Evolutionary conservation across 2,888 invertebrate species (phyloP).

Genomic region (Glyphotaelius pellucidus): DNA sequence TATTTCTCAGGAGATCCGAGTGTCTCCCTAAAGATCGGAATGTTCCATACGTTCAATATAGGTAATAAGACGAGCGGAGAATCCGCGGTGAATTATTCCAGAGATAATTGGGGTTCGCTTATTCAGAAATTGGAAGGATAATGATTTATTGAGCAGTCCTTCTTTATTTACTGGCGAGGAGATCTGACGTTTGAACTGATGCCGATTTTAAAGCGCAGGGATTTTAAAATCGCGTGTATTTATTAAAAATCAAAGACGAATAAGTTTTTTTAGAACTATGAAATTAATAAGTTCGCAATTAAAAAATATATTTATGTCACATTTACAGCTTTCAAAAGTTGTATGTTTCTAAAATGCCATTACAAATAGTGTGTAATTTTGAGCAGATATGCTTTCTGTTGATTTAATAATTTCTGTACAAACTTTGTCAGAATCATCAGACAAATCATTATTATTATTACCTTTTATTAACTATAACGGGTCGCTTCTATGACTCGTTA

Average conservation of each 20-base stretch:
- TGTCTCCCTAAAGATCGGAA: neutral
- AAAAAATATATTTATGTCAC: neutral
- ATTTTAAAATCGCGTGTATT: neutral
- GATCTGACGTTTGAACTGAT: conserved; percentile 38
- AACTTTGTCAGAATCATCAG: neutral
- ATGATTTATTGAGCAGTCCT: conserved; percentile 60
- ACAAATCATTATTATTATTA: neutral
- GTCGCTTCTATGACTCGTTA: too few relatives aligned
- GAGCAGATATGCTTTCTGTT: neutral
- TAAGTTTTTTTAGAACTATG: too few relatives aligned
- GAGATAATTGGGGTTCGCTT: conserved; percentile 59
- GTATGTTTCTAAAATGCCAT: neutral
- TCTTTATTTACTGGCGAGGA: conserved; percentile 44
- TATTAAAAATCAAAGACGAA: neutral
- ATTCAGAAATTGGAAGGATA: conserved; percentile 62
- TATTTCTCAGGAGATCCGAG: neutral
- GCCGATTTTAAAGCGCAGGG: neutral
- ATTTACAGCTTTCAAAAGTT: neutral
- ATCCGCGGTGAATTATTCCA: conserved; percentile 43
- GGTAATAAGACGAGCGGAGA: conserved; percentile 28
- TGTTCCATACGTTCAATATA: neutral
- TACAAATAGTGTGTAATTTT: neutral
- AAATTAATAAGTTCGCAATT: too few relatives aligned
- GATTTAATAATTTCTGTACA: neutral
- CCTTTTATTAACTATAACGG: neutral